Conservation (phyloP, 2,113 vertebrate species). For the Notarius quadriscutis region DNA sequence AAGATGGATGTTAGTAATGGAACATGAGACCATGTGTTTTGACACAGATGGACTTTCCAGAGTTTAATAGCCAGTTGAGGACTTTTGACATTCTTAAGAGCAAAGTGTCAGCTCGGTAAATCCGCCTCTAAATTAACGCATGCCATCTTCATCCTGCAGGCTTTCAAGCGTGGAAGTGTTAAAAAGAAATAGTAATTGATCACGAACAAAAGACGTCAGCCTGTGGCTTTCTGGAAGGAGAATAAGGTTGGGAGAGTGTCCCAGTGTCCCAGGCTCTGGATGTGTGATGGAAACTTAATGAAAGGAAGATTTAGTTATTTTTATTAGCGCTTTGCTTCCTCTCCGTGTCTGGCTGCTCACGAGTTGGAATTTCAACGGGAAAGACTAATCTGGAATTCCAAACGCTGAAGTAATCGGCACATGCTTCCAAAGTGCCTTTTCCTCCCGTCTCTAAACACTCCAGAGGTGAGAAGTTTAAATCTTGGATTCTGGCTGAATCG, state of each 20-base stretch:
- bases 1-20: constrained; percentile 5
- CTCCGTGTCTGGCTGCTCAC: constrained; percentile 53
- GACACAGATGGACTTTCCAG: neutral
- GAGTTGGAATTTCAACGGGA: constrained; percentile 57
- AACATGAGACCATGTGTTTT: neutral
- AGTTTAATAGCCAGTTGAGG: constrained; percentile 4
- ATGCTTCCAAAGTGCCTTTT: neutral
- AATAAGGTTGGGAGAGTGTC: neutral
- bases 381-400: constrained; percentile 38
- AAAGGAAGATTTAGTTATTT: constrained; percentile 67
- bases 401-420: constrained; percentile 25
- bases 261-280: too few species aligned
- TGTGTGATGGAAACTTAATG: constrained; percentile 63
- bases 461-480: neutral
- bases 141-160: neutral
- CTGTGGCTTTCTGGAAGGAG: neutral
- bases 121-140: constrained; percentile 5
- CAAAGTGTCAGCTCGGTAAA: constrained; percentile 18
- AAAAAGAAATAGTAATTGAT: constrained; percentile 23
- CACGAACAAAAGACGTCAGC: neutral
- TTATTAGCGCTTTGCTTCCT: constrained; percentile 50
- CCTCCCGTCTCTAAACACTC: neutral
- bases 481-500: neutral
- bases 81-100: constrained; percentile 4
- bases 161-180: constrained; percentile 14